phyloP scores from a whole-genome alignment of 1,140 invertebrate genomes.

The Macrotrachela quadricornifera region DNA sequence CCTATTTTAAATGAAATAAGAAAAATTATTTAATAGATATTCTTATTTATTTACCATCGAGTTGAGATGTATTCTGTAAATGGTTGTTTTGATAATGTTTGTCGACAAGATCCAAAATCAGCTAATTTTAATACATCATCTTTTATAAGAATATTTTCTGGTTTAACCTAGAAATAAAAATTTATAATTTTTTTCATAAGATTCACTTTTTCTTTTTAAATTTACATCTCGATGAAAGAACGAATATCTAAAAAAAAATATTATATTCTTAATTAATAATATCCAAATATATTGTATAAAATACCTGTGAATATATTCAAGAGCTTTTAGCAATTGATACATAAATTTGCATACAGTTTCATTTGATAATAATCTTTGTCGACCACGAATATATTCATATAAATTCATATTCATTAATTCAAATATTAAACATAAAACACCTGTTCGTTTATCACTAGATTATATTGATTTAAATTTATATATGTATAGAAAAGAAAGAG shows the following conservation, averaged over 20 bases:
- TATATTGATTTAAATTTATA: neutral
- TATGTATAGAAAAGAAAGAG: neutral
- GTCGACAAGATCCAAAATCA: conserved; percentile 40
- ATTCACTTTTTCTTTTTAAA: no score
- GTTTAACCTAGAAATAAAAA: conserved; percentile 20
- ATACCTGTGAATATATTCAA: conserved; percentile 10
- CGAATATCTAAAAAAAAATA: conserved; percentile 38
- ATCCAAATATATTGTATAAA: neutral
- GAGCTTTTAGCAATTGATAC: conserved; percentile 9
- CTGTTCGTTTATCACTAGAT: conserved; percentile 32
- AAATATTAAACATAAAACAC: conserved; percentile 39
- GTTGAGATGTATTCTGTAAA: conserved; percentile 51
- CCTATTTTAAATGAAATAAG: conserved; percentile 17
- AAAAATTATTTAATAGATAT: neutral
- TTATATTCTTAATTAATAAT: conserved; percentile 10
- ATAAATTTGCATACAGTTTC: conserved; percentile 4
- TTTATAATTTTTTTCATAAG: no score
- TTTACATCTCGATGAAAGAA: conserved; percentile 46
- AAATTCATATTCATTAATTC: conserved; percentile 49
- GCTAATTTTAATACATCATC: conserved; percentile 40
- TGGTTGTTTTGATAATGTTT: conserved; percentile 37
- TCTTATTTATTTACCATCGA: conserved; percentile 29
- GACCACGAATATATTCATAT: conserved; percentile 38
- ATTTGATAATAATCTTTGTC: conserved; percentile 1
- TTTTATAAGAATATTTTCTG: conserved; percentile 15